phyloP scores from a whole-genome alignment of 2,888 invertebrate species.

The Xanthorhoe spadicearia region DNA sequence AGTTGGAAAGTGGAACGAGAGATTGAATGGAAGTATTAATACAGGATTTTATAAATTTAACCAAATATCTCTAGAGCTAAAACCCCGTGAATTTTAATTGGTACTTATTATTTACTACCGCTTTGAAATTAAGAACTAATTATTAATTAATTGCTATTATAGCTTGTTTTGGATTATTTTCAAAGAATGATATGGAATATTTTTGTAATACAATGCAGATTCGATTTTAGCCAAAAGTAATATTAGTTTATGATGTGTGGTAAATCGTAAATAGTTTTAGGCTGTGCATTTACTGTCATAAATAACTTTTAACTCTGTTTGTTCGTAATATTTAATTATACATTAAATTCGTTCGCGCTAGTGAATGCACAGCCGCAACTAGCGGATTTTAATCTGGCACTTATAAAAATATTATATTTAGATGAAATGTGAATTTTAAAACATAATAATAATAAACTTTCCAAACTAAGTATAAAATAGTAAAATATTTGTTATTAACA shows the following conservation, averaged over 20 bases:
- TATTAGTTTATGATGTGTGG: slow-evolving; percentile 1
- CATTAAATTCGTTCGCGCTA: slow-evolving; percentile 9
- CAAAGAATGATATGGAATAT: slow-evolving; percentile 5
- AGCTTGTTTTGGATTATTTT: slow-evolving; percentile 10
- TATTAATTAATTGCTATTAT: too few relatives aligned
- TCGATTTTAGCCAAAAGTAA: slow-evolving; percentile 15
- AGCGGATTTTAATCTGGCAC: slow-evolving; percentile 10
- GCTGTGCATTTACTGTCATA: slow-evolving; percentile 8
- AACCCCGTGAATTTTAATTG: slow-evolving; percentile 1
- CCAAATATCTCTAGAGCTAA: not conserved
- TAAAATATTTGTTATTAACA: not conserved
- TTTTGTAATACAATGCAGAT: slow-evolving; percentile 34
- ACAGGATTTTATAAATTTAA: not conserved
- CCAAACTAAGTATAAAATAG: too few relatives aligned
- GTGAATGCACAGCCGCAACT: slow-evolving; percentile 19
- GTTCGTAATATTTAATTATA: not conserved
- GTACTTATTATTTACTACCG: not conserved
- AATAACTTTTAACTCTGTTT: slow-evolving; percentile 4
- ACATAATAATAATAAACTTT: too few relatives aligned
- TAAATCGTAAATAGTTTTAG: not conserved
- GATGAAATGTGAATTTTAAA: not conserved
- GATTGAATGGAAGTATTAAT: not conserved
- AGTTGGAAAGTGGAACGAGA: not conserved
- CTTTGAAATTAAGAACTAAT: not conserved
- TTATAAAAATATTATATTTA: not conserved